Evolutionary conservation across 2,888 invertebrate genomes (phyloP).

Genomic region (Endotricha flammealis): DNA sequence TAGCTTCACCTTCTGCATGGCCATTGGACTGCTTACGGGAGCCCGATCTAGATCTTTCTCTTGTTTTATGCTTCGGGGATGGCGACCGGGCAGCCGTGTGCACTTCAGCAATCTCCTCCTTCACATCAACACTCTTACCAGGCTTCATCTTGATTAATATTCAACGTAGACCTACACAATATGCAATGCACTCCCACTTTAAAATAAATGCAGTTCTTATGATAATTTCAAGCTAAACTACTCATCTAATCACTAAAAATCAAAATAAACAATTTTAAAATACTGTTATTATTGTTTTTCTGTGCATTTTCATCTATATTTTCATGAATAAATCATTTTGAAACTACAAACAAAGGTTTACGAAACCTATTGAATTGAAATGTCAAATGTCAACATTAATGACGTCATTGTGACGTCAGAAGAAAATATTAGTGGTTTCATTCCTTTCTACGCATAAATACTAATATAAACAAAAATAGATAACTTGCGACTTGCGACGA

Average conservation of each 20-base stretch:
- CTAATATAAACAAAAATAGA: too few relatives aligned
- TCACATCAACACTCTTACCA: conserved; percentile 53
- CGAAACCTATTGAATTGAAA: conserved; percentile 22
- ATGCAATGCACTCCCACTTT: conserved; percentile 1
- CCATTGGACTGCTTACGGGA: conserved; percentile 66
- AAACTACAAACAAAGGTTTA: conserved; percentile 30
- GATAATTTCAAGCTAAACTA: neutral
- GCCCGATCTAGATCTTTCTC: conserved; percentile 49
- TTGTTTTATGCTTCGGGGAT: conserved; percentile 56
- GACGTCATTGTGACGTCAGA: conserved; percentile 65
- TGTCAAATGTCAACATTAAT: conserved; percentile 41
- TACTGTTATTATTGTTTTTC: neutral
- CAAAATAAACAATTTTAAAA: neutral
- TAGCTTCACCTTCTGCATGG: conserved; percentile 34
- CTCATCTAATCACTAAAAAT: neutral
- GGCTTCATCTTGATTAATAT: conserved; percentile 52
- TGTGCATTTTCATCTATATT: conserved; percentile 7
- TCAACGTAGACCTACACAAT: conserved; percentile 28
- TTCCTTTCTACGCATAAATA: conserved; percentile 23
- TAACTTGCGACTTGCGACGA: too few relatives aligned
- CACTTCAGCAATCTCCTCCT: conserved; percentile 67
- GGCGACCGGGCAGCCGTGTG: conserved; percentile 61
- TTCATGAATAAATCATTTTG: conserved; percentile 14
- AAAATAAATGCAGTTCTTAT: neutral
- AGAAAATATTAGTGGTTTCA: too few relatives aligned